Evolutionary conservation across 1,140 invertebrate genomes (phyloP), one percentile per base, ranked within the genome.

Genomic region (Chironomus tepperi): DNA sequence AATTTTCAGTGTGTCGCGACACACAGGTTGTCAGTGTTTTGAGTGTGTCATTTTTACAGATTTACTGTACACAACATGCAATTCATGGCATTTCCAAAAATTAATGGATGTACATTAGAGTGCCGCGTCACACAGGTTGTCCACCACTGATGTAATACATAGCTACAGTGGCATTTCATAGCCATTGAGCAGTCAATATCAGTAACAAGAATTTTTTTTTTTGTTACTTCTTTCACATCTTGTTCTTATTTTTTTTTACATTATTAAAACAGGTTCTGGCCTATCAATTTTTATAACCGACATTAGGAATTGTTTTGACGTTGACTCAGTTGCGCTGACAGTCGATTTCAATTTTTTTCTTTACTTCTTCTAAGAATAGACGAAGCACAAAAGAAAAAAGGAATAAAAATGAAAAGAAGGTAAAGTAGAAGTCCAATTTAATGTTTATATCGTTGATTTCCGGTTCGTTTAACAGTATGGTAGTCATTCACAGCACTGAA

Each of bases 381-480:
- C 47, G 9, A 57, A 57, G 8, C 1, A n/a, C 1, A 57, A 57
- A 57, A 7, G 47, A 10, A 57, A 2, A 57, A n/a, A 57, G n/a
- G n/a, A n/a, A n/a, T n/a, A n/a, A n/a, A n/a, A n/a, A 57, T 57
- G 47, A n/a, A 57, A n/a, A 57, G 24, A 57, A 18, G 65, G 18
- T 9, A 5, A 18, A 19, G 65, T 18, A 70, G 65, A 70, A 21
- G 16, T 70, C 65, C 65, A 70, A 70, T 70, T 70, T 70, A 70
- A 19, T 70, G 65, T 70, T 70, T 70, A 70, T 70, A 70, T 70
- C 65, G 65, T 70, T 70, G 65, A 70, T 70, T 70, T 70, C 65
- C 65, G 65, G 65, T 70, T 70, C 65, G 65, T 70, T 70, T 70
- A 70, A 21, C 47, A 57, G 47, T 57, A 57, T 57, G 12, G 47